phyloP scores from a whole-genome alignment of 2,888 invertebrate species.

The Lithophane semibrunnea region DNA sequence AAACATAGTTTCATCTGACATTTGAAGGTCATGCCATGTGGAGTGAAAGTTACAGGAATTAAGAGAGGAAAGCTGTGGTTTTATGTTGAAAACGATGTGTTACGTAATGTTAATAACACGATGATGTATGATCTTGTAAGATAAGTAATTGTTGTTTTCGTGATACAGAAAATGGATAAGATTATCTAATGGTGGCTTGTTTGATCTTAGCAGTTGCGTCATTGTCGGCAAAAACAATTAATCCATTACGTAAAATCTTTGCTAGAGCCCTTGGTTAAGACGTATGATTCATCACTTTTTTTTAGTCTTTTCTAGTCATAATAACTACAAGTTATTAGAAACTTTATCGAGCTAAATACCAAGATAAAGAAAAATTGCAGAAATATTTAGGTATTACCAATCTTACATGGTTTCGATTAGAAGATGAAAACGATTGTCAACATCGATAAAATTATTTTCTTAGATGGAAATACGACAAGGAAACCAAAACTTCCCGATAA shows the following conservation, averaged over 20 bases:
- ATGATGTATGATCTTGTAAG: slow-evolving; percentile 41
- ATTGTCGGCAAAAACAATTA: slow-evolving; percentile 41
- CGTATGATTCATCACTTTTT: slow-evolving; percentile 25
- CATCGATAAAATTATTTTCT: background rate
- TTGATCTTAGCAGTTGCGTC: slow-evolving; percentile 49
- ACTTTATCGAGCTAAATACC: background rate
- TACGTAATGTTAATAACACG: slow-evolving; percentile 20
- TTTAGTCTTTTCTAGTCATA: background rate
- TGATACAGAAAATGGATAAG: slow-evolving; percentile 42
- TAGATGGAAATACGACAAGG: background rate
- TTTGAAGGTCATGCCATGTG: slow-evolving; percentile 30
- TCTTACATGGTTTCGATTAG: background rate
- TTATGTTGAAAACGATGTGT: slow-evolving; percentile 13
- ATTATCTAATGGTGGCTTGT: slow-evolving; percentile 45
- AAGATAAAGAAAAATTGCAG: too few species aligned
- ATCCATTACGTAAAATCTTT: slow-evolving; percentile 18
- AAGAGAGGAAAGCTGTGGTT: slow-evolving; percentile 13
- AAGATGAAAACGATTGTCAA: background rate
- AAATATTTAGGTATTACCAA: too few species aligned
- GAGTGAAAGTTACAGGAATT: slow-evolving; percentile 1
- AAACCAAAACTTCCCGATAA: background rate
- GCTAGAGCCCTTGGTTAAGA: background rate
- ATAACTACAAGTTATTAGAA: background rate
- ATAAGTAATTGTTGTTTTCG: slow-evolving; percentile 60
- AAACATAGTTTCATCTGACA: slow-evolving; percentile 35